phyloP scores from a whole-genome alignment of 2,113 vertebrate species.

The Austrofundulus limnaeus region DNA sequence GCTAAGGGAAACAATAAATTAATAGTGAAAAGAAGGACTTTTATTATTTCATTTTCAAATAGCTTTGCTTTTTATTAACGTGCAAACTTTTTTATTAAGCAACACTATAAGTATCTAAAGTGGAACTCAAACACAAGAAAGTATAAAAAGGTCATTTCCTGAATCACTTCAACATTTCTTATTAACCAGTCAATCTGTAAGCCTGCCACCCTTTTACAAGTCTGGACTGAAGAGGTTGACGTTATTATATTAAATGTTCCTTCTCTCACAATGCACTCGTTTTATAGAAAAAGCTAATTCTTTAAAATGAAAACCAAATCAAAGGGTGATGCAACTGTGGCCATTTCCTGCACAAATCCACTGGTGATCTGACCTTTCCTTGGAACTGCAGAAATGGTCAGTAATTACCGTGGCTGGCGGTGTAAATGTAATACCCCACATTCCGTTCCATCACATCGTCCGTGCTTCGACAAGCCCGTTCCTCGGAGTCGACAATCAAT shows the following conservation, averaged over 20 bases:
- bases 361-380: slow-evolving; percentile 51
- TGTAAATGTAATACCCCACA: slow-evolving; percentile 34
- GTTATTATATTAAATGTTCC: neutral
- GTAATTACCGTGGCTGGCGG: slow-evolving; percentile 52
- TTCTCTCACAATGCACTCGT: slow-evolving; percentile 12
- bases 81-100: no score
- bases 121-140: neutral
- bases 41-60: no score
- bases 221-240: neutral
- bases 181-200: neutral
- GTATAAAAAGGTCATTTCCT: neutral
- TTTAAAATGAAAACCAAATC: slow-evolving; percentile 44
- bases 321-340: slow-evolving; percentile 8
- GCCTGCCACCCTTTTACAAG: neutral
- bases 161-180: neutral
- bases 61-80: no score
- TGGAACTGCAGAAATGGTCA: slow-evolving; percentile 26
- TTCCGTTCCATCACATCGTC: slow-evolving; percentile 31
- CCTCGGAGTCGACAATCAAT: slow-evolving; percentile 47
- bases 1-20: slow-evolving; percentile 8
- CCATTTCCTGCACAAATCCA: slow-evolving; percentile 6
- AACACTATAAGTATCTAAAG: neutral
- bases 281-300: neutral
- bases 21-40: neutral
- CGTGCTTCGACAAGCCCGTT: slow-evolving; percentile 6